Conservation (phyloP, 2,113 vertebrate genomes). For the Scytalopus superciliaris region DNA sequence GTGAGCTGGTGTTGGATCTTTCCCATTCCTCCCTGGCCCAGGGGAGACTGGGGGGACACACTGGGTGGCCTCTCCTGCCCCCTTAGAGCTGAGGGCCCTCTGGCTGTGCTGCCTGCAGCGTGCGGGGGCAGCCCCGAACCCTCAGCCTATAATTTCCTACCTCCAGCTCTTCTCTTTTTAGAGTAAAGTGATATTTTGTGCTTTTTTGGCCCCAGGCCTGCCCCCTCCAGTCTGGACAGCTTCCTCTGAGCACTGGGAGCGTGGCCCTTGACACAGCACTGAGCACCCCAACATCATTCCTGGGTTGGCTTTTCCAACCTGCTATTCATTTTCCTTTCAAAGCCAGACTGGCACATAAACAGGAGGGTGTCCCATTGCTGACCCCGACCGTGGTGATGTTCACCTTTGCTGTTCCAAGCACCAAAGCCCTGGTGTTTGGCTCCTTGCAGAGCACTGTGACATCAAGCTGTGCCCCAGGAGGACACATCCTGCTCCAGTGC, state of each 20-base stretch:
- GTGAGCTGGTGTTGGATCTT: not conserved
- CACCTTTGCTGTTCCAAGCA: fast-evolving
- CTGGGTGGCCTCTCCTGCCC: not conserved
- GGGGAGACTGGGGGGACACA: not conserved
- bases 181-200: slow-evolving; percentile 22
- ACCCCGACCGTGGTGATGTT: not conserved
- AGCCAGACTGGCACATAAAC: not conserved
- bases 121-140: not conserved
- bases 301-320: not conserved
- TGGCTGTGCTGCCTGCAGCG: not conserved
- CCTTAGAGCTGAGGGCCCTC: not conserved
- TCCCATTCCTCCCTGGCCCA: not conserved
- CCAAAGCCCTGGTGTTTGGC: not conserved
- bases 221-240: not conserved
- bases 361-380: not conserved
- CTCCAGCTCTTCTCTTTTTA: slow-evolving; percentile 47
- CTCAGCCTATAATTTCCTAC: slow-evolving; percentile 43
- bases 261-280: fast-evolving
- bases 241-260: not conserved
- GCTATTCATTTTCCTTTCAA: not conserved
- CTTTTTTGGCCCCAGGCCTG: not conserved
- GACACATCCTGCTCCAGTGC: not conserved
- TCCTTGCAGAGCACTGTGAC: not conserved
- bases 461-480: not conserved
- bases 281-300: not conserved